phyloP scores from a whole-genome alignment of 1,140 invertebrate species.

The Ceratina calcarata region DNA sequence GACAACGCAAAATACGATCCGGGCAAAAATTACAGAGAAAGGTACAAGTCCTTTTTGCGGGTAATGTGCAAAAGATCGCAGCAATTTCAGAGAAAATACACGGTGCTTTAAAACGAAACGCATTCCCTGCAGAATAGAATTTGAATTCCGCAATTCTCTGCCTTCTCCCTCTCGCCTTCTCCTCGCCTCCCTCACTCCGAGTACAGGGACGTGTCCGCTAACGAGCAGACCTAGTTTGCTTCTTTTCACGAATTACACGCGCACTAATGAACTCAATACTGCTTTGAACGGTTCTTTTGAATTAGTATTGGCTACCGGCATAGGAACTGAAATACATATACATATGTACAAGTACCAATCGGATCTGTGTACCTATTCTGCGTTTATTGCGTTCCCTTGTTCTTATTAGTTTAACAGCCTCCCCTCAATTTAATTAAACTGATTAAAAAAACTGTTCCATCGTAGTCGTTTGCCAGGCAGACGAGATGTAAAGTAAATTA shows the following conservation, averaged over 20 bases:
- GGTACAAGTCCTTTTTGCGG: background rate
- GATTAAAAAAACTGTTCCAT: no score
- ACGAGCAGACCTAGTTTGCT: background rate
- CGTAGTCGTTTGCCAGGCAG: no score
- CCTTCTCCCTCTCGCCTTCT: background rate
- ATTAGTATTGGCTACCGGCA: no score
- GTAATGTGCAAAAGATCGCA: slow-evolving; percentile 3
- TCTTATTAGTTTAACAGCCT: no score
- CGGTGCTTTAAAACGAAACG: background rate
- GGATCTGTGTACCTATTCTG: no score
- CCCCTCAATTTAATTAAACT: no score
- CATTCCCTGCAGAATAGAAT: background rate
- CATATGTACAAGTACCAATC: no score
- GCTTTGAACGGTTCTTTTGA: no score
- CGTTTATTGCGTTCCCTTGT: no score
- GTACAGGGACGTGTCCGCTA: background rate
- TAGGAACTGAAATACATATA: no score
- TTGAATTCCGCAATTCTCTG: background rate
- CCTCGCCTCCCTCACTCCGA: background rate
- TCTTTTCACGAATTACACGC: background rate
- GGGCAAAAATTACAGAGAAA: background rate
- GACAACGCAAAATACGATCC: slow-evolving; percentile 6
- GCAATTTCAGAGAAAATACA: background rate
- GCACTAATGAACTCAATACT: background rate
- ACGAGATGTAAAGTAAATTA: no score